These are phyloP conservation scores for Tamandua tetradactyla DNA, from an alignment of 2,797 vertebrate genomes.

Conservation along the genomic window DNA sequence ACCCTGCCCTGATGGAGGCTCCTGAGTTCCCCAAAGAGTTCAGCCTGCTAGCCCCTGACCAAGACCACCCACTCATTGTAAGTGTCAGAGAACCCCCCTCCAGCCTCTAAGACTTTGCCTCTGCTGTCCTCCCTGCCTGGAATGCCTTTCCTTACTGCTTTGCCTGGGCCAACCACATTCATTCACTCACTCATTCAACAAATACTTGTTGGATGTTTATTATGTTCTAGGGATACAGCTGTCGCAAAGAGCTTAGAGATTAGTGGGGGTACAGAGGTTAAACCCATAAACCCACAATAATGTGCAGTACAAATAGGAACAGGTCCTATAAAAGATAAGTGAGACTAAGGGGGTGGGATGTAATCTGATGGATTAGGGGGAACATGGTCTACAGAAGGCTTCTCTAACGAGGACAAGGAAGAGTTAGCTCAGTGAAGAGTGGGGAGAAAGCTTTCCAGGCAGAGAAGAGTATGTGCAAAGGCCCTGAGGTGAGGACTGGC, in stretches of 20 bases:
- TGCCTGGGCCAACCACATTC: neutral
- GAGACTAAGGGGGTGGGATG: neutral
- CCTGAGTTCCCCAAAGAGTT: neutral
- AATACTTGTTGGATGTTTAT: neutral
- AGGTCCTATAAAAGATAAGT: neutral
- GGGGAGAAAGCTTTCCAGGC: neutral
- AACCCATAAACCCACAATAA: neutral
- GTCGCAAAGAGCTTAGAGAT: neutral
- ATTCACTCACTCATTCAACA: neutral
- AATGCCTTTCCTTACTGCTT: neutral
- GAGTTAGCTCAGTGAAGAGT: neutral
- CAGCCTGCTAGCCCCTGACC: neutral
- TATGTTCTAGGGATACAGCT: neutral
- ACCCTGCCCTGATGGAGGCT: neutral
- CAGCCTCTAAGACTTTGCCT: neutral
- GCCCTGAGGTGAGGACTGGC: neutral
- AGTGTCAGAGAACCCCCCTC: neutral
- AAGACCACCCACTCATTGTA: neutral
- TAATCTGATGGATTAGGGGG: neutral
- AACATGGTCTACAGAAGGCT: neutral
- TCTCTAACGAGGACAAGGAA: neutral
- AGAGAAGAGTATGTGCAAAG: neutral
- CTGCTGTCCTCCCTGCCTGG: neutral
- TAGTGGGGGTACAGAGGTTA: too few relatives aligned
- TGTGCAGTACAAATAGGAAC: neutral